phyloP scores from a whole-genome alignment of 2,888 invertebrate genomes.

The Drosophila lutescens region DNA sequence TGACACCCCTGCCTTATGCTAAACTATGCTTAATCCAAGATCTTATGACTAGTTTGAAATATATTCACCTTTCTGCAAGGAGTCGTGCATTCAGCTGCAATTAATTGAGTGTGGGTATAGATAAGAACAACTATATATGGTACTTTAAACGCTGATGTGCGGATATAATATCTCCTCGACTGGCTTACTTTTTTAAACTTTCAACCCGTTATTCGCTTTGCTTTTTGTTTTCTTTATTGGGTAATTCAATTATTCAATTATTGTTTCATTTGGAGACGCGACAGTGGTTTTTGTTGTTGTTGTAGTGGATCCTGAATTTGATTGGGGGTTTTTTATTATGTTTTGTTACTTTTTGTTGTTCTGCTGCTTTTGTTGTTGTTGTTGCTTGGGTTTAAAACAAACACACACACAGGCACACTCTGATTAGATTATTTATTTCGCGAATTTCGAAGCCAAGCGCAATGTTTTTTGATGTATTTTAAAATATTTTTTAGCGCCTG shows the following conservation, averaged over 20 bases:
- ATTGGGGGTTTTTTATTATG: constrained; percentile 16
- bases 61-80: constrained; percentile 79
- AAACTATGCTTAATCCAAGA: constrained; percentile 33
- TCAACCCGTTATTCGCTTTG: constrained; percentile 11
- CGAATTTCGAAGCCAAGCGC: constrained; percentile 2
- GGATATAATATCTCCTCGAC: constrained; percentile 32
- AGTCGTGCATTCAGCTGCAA: constrained; percentile 79
- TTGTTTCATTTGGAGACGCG: constrained; percentile 50
- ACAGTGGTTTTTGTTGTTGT: constrained; percentile 47
- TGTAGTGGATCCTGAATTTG: constrained; percentile 30
- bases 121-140: constrained; percentile 55
- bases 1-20: constrained; percentile 21
- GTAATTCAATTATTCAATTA: constrained; percentile 45
- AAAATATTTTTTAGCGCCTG: constrained; percentile 13
- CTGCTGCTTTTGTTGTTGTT: constrained; percentile 28
- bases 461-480: constrained; percentile 9
- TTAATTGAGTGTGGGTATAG: constrained; percentile 68
- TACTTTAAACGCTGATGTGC: constrained; percentile 35
- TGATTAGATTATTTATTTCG: constrained; percentile 20
- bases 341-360: constrained; percentile 17
- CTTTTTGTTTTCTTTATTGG: constrained; percentile 20
- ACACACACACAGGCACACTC: constrained; percentile 19
- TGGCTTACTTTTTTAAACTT: constrained; percentile 19
- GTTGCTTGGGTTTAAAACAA: constrained; percentile 28
- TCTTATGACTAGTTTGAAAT: constrained; percentile 54